phyloP scores from a whole-genome alignment of 2,888 invertebrate species.

The Entomobrya multifasciata region DNA sequence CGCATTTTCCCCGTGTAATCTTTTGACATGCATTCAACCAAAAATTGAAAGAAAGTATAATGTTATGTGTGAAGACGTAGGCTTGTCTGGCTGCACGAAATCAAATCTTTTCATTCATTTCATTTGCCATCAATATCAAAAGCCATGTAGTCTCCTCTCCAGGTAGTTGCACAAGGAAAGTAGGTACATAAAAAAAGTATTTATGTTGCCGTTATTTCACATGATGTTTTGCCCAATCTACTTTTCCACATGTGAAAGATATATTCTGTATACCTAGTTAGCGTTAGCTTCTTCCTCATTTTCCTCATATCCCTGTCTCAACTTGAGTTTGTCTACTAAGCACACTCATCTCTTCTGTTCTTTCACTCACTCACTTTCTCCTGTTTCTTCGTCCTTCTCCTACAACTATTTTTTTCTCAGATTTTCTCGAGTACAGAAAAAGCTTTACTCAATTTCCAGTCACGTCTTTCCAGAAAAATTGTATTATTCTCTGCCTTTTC shows the following conservation, averaged over 20 bases:
- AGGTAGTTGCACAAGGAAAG: background rate
- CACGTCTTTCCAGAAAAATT: constrained; percentile 56
- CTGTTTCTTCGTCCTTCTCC: background rate
- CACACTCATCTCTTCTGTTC: background rate
- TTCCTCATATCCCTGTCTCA: background rate
- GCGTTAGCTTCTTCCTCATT: constrained; percentile 7
- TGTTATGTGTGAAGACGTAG: constrained; percentile 22
- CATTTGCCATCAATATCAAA: constrained; percentile 36
- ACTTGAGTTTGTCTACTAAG: too few relatives aligned
- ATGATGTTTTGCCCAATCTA: too few relatives aligned
- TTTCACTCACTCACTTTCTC: background rate
- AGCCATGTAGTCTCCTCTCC: too few relatives aligned
- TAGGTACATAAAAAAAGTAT: constrained; percentile 8
- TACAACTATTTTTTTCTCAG: constrained; percentile 10
- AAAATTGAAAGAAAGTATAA: constrained; percentile 34
- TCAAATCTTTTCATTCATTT: constrained; percentile 40
- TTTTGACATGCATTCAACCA: constrained; percentile 37
- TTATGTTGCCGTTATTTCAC: background rate
- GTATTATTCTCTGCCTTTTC: constrained; percentile 60
- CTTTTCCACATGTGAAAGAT: too few relatives aligned
- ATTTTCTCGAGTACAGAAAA: constrained; percentile 47
- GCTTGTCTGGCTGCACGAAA: constrained; percentile 18
- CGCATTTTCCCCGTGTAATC: background rate
- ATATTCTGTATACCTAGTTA: background rate
- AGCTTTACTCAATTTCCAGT: constrained; percentile 57